Conservation (phyloP, 2,797 vertebrate genomes). For the Anolis apletophallus region DNA sequence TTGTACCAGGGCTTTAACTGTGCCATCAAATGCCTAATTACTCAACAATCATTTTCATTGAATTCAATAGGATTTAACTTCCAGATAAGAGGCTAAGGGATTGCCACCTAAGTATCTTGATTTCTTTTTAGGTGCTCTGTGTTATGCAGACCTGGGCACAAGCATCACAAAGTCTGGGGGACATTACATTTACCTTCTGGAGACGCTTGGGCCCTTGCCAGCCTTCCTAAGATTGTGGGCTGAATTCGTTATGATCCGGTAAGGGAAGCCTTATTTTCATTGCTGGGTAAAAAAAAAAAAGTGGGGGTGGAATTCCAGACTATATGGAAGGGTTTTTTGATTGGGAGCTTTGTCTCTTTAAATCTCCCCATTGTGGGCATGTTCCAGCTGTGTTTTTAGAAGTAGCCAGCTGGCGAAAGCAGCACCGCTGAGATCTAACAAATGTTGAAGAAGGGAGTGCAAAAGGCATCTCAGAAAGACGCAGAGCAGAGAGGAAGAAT, state of each 20-base stretch:
- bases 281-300: rapidly evolving
- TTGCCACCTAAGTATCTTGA: background rate
- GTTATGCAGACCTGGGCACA: conserved; percentile 63
- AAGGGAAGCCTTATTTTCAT: background rate
- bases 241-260: conserved; percentile 82
- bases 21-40: background rate
- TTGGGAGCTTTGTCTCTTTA: conserved; percentile 23
- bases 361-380: background rate
- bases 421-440: background rate
- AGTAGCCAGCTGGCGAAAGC: conserved; percentile 6
- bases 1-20: background rate
- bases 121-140: conserved; percentile 64
- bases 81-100: background rate
- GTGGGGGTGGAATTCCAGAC: background rate
- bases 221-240: conserved; percentile 83
- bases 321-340: background rate
- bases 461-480: conserved; percentile 11
- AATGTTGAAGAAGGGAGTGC: conserved; percentile 14
- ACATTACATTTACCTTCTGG: conserved; percentile 69
- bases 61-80: background rate
- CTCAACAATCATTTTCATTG: background rate
- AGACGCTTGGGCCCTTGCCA: conserved; percentile 76
- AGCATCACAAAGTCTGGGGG: conserved; percentile 73
- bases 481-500: background rate
- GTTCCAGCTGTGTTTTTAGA: conserved; percentile 31